Percentiles rank a stretch among this genome's conserved stretches.
phyloP scores from a whole-genome alignment of 64 coral and sea anemone genomes.

The Pocillopora damicornis region DNA sequence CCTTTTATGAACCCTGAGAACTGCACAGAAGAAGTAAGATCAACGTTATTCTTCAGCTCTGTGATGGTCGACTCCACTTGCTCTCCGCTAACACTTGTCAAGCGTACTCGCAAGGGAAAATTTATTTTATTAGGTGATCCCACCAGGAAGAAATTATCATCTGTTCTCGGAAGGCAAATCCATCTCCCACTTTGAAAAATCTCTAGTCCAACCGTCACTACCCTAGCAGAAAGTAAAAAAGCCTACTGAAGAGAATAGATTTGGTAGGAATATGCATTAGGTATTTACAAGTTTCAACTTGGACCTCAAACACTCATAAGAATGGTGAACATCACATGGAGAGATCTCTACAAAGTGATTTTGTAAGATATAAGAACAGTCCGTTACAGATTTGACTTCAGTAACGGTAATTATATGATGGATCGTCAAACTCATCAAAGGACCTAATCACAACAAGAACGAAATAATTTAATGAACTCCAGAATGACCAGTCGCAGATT shows the following conservation, averaged over 20 bases:
- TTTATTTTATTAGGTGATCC: slow-evolving; percentile 12
- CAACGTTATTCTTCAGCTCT: slow-evolving; percentile 1
- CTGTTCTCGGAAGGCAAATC: slow-evolving; percentile 12
- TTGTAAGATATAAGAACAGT: background rate
- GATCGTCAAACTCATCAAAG: too few species aligned
- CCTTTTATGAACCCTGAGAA: slow-evolving; percentile 29
- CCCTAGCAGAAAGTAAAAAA: background rate
- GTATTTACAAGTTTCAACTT: background rate
- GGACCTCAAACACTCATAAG: too few species aligned
- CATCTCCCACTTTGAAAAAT: slow-evolving; percentile 10
- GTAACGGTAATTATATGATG: too few species aligned
- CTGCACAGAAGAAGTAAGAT: slow-evolving; percentile 22
- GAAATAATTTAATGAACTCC: too few species aligned
- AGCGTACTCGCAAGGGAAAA: slow-evolving; percentile 22
- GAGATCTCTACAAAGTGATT: background rate
- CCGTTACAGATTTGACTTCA: too few species aligned
- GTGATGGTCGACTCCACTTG: slow-evolving; percentile 24
- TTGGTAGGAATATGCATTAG: background rate
- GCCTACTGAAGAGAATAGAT: background rate
- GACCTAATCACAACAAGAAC: too few species aligned
- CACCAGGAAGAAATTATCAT: slow-evolving; percentile 29
- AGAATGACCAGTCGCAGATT: too few species aligned
- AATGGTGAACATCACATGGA: too few species aligned
- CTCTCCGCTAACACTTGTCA: slow-evolving; percentile 44
- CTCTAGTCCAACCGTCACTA: slow-evolving; percentile 29